These are phyloP conservation scores for Remorina albescens DNA, from an alignment of 2,797 vertebrate genomes.

Conservation along the genomic window DNA sequence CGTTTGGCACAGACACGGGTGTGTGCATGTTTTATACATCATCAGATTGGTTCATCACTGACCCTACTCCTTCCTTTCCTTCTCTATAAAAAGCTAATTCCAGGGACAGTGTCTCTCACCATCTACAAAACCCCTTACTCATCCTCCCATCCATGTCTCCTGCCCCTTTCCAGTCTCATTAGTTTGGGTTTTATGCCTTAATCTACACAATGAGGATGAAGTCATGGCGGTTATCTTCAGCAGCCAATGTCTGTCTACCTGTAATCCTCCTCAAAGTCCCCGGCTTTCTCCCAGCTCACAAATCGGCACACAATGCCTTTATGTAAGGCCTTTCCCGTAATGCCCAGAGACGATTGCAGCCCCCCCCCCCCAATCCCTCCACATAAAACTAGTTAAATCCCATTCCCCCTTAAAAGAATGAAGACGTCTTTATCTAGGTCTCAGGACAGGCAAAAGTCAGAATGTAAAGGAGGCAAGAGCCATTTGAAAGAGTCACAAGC, in stretches of 20 bases:
- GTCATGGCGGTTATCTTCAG: slow-evolving; percentile 88
- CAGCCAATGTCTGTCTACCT: slow-evolving; percentile 83
- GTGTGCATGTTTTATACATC: slow-evolving; percentile 5
- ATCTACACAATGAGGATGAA: slow-evolving; percentile 92
- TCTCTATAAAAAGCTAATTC: slow-evolving; percentile 50
- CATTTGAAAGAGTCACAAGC: slow-evolving; percentile 1
- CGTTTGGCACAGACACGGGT: neutral
- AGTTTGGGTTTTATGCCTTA: slow-evolving; percentile 92
- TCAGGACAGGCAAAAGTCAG: slow-evolving; percentile 34
- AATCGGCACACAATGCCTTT: slow-evolving; percentile 76
- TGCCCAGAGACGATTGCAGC: slow-evolving; percentile 57
- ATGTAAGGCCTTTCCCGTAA: slow-evolving; percentile 66
- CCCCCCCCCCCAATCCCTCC: slow-evolving; percentile 44
- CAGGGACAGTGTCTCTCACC: slow-evolving; percentile 43
- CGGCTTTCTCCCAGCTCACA: slow-evolving; percentile 72
- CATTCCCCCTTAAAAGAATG: slow-evolving; percentile 42
- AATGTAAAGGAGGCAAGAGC: slow-evolving; percentile 29
- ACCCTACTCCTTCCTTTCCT: slow-evolving; percentile 34
- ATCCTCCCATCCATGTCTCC: slow-evolving; percentile 58
- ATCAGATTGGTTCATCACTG: slow-evolving; percentile 27
- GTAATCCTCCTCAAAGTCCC: slow-evolving; percentile 82
- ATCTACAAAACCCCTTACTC: slow-evolving; percentile 66
- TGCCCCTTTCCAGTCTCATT: slow-evolving; percentile 85
- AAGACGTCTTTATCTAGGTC: slow-evolving; percentile 69
- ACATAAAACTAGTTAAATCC: slow-evolving; percentile 62